Evolutionary conservation across 2,888 invertebrate species (phyloP), one percentile per base, ranked within the genome.

Genomic region (Meganola albula): DNA sequence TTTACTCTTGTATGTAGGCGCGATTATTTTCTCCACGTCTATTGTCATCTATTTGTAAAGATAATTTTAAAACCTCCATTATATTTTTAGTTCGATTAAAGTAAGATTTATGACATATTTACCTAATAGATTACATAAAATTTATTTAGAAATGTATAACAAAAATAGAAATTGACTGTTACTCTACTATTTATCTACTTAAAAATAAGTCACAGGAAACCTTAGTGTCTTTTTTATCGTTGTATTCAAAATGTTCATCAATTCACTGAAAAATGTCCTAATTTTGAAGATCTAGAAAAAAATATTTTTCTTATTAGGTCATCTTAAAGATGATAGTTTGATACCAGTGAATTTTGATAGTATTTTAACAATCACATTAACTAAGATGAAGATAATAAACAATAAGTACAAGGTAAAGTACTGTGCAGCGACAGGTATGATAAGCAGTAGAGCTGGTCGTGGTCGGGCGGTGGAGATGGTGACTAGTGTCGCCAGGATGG

Each of bases 291-390:
- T n/a, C n/a, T n/a, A n/a, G n/a, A n/a, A n/a, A n/a, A n/a, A n/a
- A n/a, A n/a, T n/a, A n/a, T n/a, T 32, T 24, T 30, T 40, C 49
- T 35, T 58, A 62, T 48, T 64, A 68, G 82, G 82, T 80, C 80
- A 80, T 74, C 80, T 80, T 51, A 61, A 53, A 56, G 46, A 48
- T 20, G 37, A 40, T 21, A 47, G 39, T 35, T 34, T 28, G 30
- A 24, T 34, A 26, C 39, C 30, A 25, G 34, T 52, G 16, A 33
- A 41, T 29, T 36, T 43, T 36, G 44, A 27, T 30, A 48, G 29
- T 21, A 55, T 31, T 35, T 60, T 40, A 18, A 44, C 22, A 23
- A 51, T 32, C 27, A 44, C 44, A 23, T 45, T 53, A 43, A 16
- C 27, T 34, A 37, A 35, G 26, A 65, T 28, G 13, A 63, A 40